Base-by-base conservation (phyloP, 2,797 vertebrate genomes). In the Phyllotis vaccarum region DNA sequence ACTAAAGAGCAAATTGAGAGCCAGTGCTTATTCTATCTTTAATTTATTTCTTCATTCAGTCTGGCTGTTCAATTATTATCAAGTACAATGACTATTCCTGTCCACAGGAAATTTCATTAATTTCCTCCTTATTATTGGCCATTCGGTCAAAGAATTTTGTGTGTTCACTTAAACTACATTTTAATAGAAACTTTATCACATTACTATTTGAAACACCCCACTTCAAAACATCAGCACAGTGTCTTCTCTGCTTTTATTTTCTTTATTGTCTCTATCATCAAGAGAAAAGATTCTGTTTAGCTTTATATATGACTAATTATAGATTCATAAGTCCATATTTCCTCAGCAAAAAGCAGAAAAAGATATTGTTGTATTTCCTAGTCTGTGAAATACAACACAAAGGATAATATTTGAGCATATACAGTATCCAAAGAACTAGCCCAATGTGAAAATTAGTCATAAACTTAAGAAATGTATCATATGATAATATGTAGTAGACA, bases 251-350 rank as follows among this genome's bases (percentile, higher is more conserved):
- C 19, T 74, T 88, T 90, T 75, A 87, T 72, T 82, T 72, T 9
- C 22, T 96, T 49, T 79, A 34, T 91, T 66, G 40, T 87, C 96
- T 94, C 70, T 27, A 81, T 68, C 86, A 29, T 3, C 96, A 81
- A 52, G 37, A 93, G 89, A 54, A 82, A 24, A n/a, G 1, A 22
- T 5, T 90, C 54, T 88, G 46, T 49, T 95, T 86, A 86, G n/a
- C n/a, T 90, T 93, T 94, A 62, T 31, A 90, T 83, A 31, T 81
- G 58, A 93, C 49, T 91, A 12, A 89, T 74, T 92, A 10, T 91
- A 96, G 85, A 85, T 89, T 85, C 19, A 27, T 72, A 80, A 76
- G n/a, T 27, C 21, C 83, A 7, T 24, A 92, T 7, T 40, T 80
- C 75, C n/a, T 76, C 22, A 91, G 68, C 27, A 79, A 89, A 95